A percentile compares a stretch with the other conserved stretches of the same genome.
phyloP scores from a whole-genome alignment of 2,888 invertebrate species.

The Oithona nana region DNA sequence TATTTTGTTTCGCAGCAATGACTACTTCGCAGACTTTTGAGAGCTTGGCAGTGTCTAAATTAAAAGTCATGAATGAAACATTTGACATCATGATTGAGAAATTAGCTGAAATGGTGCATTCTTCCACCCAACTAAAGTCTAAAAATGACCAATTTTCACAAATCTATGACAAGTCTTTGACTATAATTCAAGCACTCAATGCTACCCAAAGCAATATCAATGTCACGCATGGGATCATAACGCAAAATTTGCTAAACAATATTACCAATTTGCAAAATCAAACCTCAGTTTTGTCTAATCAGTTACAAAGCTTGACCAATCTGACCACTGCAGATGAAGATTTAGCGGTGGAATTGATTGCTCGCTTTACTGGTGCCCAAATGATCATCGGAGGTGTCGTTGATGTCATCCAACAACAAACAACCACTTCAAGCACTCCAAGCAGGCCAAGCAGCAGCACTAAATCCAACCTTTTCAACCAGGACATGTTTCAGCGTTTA shows the following conservation, averaged over 20 bases:
- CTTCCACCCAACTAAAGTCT: not conserved
- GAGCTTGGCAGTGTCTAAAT: not conserved
- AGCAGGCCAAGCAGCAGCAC: too few relatives aligned
- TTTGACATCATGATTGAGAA: not conserved
- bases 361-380: not conserved
- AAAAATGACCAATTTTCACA: not conserved
- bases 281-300: not conserved
- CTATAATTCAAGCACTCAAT: not conserved
- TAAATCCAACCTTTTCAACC: too few relatives aligned
- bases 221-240: not conserved
- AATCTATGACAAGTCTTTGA: not conserved
- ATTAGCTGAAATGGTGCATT: not conserved
- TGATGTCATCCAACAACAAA: too few relatives aligned
- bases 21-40: not conserved
- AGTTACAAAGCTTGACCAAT: not conserved
- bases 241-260: not conserved
- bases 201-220: not conserved
- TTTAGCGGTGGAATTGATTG: not conserved
- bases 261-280: not conserved
- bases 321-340: not conserved
- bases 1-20: not conserved
- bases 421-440: too few relatives aligned
- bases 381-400: not conserved
- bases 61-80: not conserved
- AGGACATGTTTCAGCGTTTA: too few relatives aligned